phyloP scores from a whole-genome alignment of 1,140 invertebrate species.

The Penaeus japonicus region DNA sequence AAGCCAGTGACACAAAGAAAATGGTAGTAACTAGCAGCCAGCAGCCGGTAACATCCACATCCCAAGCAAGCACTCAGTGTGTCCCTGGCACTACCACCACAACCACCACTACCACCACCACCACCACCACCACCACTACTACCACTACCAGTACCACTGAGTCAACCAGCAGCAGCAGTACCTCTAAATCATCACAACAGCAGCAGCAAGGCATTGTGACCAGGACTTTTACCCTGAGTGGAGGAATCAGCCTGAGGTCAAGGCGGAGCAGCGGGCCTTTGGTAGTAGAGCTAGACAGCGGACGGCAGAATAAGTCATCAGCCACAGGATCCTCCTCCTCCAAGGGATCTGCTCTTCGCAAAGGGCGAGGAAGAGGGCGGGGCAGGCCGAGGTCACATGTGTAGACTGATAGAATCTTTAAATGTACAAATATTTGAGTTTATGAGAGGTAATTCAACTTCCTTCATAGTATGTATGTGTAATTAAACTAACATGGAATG shows the following conservation, averaged over 20 bases:
- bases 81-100: not conserved
- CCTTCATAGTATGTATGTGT: too few relatives aligned
- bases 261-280: not conserved
- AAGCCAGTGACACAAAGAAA: not conserved
- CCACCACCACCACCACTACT: not conserved
- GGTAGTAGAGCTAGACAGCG: not conserved
- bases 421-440: too few relatives aligned
- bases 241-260: not conserved
- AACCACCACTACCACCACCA: not conserved
- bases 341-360: not conserved
- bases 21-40: not conserved
- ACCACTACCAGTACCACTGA: not conserved
- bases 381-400: not conserved
- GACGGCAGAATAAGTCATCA: too few relatives aligned
- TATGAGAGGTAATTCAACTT: too few relatives aligned
- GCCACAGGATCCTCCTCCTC: not conserved
- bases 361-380: not conserved
- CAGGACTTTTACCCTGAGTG: not conserved
- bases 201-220: constrained; percentile 15
- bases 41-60: not conserved
- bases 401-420: not conserved
- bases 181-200: not conserved
- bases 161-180: not conserved
- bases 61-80: not conserved
- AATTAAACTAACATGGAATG: too few relatives aligned